Evolutionary conservation across 2,113 vertebrate genomes (phyloP).

Genomic region (Collichthys lucidus): DNA sequence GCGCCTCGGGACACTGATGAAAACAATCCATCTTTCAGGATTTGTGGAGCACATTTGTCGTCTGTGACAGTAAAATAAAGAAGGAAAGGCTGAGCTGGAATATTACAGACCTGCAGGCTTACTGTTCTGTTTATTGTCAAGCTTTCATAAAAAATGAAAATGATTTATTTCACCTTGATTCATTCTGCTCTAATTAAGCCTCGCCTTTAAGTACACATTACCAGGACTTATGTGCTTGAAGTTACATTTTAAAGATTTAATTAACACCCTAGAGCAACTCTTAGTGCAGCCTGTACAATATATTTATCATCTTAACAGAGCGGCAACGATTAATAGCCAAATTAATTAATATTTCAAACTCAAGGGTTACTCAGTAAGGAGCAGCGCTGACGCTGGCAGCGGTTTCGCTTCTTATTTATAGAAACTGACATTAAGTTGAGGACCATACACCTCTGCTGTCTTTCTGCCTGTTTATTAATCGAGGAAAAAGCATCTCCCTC

Average conservation of each 20-base stretch:
- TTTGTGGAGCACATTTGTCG: conserved; percentile 8
- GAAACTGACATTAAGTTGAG: background rate
- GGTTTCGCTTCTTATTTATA: background rate
- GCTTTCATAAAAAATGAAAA: background rate
- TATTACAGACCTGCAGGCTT: background rate
- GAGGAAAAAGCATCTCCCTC: background rate
- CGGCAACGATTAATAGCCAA: background rate
- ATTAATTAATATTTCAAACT: background rate
- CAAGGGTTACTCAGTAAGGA: background rate
- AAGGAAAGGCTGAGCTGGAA: conserved; percentile 8
- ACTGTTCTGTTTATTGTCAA: background rate
- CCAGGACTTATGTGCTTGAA: background rate
- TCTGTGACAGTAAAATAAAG: background rate
- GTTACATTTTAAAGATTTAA: conserved; percentile 12
- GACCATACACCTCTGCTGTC: too few relatives aligned
- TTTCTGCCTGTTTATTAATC: background rate
- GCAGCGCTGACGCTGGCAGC: background rate
- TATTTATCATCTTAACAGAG: background rate
- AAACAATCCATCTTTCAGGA: conserved; percentile 49
- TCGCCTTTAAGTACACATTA: background rate
- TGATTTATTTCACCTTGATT: conserved; percentile 36
- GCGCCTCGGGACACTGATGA: conserved; percentile 9
- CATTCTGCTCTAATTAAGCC: conserved; percentile 7
- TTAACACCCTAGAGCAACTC: background rate
- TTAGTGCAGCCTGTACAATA: background rate